A percentile compares a stretch with the other conserved stretches of the same genome.
phyloP scores from a whole-genome alignment of 2,113 vertebrate genomes.

The Neolamprologus brichardi region DNA sequence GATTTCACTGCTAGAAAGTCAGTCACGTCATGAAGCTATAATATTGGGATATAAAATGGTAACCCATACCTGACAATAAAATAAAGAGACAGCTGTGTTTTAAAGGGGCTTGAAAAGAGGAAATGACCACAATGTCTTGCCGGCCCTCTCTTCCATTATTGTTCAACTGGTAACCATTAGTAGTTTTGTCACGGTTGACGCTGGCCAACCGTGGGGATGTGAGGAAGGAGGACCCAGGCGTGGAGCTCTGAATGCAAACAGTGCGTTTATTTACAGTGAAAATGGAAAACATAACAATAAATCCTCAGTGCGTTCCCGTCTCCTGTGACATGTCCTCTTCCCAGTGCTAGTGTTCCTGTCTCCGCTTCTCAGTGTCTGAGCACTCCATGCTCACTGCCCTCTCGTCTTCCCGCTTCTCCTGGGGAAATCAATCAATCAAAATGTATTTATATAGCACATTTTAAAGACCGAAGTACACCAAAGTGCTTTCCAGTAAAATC shows the following conservation, averaged over 20 bases:
- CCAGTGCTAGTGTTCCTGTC: background rate
- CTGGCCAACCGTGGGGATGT: background rate
- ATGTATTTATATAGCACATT: background rate
- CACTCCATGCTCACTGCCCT: background rate
- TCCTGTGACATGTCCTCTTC: background rate
- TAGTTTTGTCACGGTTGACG: background rate
- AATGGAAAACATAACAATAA: background rate
- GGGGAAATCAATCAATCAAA: background rate
- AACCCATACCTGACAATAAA: background rate
- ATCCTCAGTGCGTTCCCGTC: background rate
- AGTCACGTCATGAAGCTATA: background rate
- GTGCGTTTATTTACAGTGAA: background rate
- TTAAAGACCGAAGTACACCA: background rate
- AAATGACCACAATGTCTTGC: background rate
- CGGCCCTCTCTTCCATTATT: background rate
- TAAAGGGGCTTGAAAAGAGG: background rate
- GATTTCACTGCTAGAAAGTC: background rate
- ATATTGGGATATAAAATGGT: background rate
- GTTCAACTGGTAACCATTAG: background rate
- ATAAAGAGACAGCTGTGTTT: background rate
- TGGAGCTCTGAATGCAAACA: background rate
- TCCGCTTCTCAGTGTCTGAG: background rate
- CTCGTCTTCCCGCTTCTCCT: background rate
- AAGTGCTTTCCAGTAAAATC: background rate
- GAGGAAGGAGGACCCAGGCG: background rate